phyloP scores from a whole-genome alignment of 2,113 vertebrate species.

The Spilogale gracilis region DNA sequence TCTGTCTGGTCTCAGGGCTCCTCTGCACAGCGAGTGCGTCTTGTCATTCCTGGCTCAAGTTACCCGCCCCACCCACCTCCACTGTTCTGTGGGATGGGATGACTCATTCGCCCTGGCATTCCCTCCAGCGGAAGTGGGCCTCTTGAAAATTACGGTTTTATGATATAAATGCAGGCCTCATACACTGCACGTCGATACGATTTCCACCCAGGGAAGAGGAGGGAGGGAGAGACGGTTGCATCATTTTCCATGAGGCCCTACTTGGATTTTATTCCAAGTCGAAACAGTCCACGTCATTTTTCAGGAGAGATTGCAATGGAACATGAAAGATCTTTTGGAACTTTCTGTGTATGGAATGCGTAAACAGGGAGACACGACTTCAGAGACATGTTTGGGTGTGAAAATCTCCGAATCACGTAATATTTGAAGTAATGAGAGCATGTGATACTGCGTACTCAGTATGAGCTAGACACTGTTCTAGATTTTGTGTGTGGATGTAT shows the following conservation, averaged over 20 bases:
- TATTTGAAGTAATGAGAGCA: not conserved
- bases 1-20: not conserved
- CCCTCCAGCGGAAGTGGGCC: slow-evolving; percentile 56
- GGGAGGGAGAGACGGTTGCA: not conserved
- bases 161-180: slow-evolving; percentile 63
- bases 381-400: not conserved
- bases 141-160: slow-evolving; percentile 70
- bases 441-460: not conserved
- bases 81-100: not conserved
- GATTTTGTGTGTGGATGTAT: not conserved
- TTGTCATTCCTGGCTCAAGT: not conserved
- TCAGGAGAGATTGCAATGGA: not conserved
- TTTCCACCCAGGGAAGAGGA: slow-evolving; percentile 50
- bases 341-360: not conserved
- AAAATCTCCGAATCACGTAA: not conserved
- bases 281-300: not conserved
- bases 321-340: not conserved
- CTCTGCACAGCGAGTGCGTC: not conserved
- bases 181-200: not conserved
- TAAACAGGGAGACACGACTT: not conserved
- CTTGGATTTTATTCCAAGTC: not conserved
- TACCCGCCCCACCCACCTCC: slow-evolving; percentile 36
- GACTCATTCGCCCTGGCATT: slow-evolving; percentile 66
- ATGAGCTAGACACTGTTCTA: not conserved
- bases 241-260: not conserved